phyloP scores from a whole-genome alignment of 2,113 vertebrate species.

The Lepidothrix coronata region DNA sequence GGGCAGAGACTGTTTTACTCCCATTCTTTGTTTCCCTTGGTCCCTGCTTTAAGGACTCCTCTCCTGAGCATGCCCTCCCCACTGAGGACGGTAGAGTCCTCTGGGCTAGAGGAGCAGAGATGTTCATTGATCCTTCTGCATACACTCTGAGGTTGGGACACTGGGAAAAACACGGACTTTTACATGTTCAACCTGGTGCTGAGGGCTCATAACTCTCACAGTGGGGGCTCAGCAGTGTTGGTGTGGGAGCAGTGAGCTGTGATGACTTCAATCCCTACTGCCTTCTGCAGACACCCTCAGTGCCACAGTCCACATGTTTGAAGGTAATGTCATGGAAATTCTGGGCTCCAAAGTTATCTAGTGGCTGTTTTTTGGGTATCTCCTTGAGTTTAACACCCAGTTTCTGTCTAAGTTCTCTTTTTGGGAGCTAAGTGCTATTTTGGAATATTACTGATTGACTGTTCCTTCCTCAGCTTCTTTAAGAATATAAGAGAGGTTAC shows the following conservation, averaged over 20 bases:
- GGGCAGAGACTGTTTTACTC: not conserved
- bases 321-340: not conserved
- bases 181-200: accelerated
- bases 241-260: not conserved
- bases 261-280: not conserved
- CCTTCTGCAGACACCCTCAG: not conserved
- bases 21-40: not conserved
- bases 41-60: not conserved
- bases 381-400: not conserved
- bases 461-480: not conserved
- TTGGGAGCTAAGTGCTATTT: not conserved
- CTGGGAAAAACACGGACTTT: not conserved
- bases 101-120: not conserved
- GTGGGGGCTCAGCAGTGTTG: not conserved
- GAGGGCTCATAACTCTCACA: not conserved
- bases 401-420: not conserved
- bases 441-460: not conserved
- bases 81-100: not conserved
- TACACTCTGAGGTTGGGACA: accelerated
- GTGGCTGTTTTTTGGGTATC: not conserved
- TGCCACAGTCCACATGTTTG: accelerated
- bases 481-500: not conserved
- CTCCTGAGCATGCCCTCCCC: not conserved
- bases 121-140: not conserved
- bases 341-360: not conserved